Percentiles rank a stretch among this genome's conserved stretches.
phyloP scores from a whole-genome alignment of 2,888 invertebrate species.

The Dasysyrphus albostriatus region DNA sequence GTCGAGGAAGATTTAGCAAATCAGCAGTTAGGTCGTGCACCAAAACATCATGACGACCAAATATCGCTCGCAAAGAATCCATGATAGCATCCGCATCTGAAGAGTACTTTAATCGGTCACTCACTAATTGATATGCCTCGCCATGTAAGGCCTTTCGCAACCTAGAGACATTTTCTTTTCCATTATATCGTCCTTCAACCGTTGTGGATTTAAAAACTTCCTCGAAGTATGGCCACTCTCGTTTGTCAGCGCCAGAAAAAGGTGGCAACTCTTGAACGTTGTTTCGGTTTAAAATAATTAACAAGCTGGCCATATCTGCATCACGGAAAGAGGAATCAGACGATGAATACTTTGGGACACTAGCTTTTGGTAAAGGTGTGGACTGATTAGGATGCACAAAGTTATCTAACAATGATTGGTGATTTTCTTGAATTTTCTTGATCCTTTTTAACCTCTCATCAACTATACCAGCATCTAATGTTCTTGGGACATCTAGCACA shows the following conservation, averaged over 20 bases:
- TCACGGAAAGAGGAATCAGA: neutral
- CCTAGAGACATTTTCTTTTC: slow-evolving; percentile 16
- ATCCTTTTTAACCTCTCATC: neutral
- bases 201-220: slow-evolving; percentile 20
- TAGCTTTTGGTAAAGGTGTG: neutral
- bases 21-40: slow-evolving; percentile 2
- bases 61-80: neutral
- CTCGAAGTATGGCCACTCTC: slow-evolving; percentile 19
- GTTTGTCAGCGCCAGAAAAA: slow-evolving; percentile 5
- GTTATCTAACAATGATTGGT: neutral
- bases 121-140: slow-evolving; percentile 20
- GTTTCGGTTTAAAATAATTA: neutral
- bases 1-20: neutral
- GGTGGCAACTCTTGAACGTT: slow-evolving; percentile 10
- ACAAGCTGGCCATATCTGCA: neutral
- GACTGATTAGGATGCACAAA: neutral
- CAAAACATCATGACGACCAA: too few species aligned
- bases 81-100: slow-evolving; percentile 30
- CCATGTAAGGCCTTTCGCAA: slow-evolving; percentile 25
- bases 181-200: slow-evolving; percentile 11
- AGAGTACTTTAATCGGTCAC: slow-evolving; percentile 26
- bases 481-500: neutral
- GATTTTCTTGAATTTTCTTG: slow-evolving; percentile 19
- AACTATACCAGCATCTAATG: neutral
- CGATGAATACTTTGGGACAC: neutral